These are phyloP conservation scores for Trichonephila clavipes DNA, from an alignment of 1,140 invertebrate species.

Conservation along the genomic window DNA sequence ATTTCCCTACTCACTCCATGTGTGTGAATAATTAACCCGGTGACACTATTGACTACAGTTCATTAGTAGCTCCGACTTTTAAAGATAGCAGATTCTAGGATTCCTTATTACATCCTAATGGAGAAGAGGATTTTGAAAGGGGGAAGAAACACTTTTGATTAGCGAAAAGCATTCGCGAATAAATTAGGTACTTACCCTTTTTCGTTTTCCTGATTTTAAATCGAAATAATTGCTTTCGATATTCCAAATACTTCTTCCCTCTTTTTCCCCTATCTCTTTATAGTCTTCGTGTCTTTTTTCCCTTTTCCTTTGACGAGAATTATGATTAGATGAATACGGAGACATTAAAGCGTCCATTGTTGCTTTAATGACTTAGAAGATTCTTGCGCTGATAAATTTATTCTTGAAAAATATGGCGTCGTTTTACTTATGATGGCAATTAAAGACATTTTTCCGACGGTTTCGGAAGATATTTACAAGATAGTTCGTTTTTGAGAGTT, in stretches of 20 bases:
- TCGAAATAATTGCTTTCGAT: slow-evolving; percentile 56
- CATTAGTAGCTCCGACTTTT: slow-evolving; percentile 28
- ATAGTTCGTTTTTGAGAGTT: background rate
- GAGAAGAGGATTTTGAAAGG: slow-evolving; percentile 15
- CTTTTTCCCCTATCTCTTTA: no score
- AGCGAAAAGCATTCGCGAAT: slow-evolving; percentile 47
- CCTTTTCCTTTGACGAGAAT: background rate
- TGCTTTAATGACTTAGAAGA: slow-evolving; percentile 34
- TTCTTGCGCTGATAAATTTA: slow-evolving; percentile 17
- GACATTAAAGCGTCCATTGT: slow-evolving; percentile 49
- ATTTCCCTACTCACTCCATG: background rate
- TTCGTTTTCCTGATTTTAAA: slow-evolving; percentile 34
- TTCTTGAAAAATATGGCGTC: background rate
- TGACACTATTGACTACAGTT: slow-evolving; percentile 44
- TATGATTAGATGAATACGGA: background rate
- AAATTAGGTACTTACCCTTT: slow-evolving; percentile 40
- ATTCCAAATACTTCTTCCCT: background rate
- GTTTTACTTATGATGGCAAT: slow-evolving; percentile 6
- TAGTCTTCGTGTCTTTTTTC: no score
- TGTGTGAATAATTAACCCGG: slow-evolving; percentile 54
- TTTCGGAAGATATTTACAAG: slow-evolving; percentile 6
- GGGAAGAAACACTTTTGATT: slow-evolving; percentile 62
- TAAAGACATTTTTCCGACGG: background rate
- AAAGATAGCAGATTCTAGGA: slow-evolving; percentile 35
- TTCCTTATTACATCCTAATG: slow-evolving; percentile 41